Evolutionary conservation across 1,140 invertebrate genomes (phyloP), one percentile per base, ranked within the genome.

Genomic region (Drosophila novamexicana): DNA sequence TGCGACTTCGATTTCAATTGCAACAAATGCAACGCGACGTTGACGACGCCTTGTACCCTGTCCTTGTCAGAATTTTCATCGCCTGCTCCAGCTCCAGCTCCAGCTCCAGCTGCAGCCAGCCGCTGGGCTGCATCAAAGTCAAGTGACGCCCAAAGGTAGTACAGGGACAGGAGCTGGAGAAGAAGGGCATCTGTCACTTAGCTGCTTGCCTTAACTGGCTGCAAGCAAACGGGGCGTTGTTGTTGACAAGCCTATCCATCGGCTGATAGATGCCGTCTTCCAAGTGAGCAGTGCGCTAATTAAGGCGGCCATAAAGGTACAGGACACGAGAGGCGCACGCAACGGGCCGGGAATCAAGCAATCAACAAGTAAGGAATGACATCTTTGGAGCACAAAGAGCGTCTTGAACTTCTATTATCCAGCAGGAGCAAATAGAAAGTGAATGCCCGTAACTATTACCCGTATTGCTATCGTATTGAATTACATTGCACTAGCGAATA

Each of bases 1-100:
- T 81, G 77, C 81, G 66, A 85, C 81, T 85, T 85, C 81, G 81
- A 81, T 86, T 86, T 85, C 82, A 79, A 85, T 85, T 86, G 81
- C 76, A 67, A 52, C 82, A 86, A 85, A 81, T 85, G 81, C 81
- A 84, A 77, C 73, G 67, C 67, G 45, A 85, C 81, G 78, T 70
- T 65, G 65, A 65, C 58, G 70, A 40, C 67, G 66, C 54, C 59
- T 56, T 59, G 56, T 79, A 42, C 40, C 47, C n/a, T 36, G 9
- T 34, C 29, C 10, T 29, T 29, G 22, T 36, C 32, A 22, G 12
- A 7, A n/a, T 1, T 6, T 6, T 12, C 3, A 9, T 22, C 10
- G 39, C 47, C 6, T 37, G 7, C 44, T 18, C 40, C 37, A 8
- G 3, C 7, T 10, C 47, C 37, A 8, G 3, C 7, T 10, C 47